Conservation (phyloP, 2,888 invertebrate species). For the Byasa hedistus region DNA sequence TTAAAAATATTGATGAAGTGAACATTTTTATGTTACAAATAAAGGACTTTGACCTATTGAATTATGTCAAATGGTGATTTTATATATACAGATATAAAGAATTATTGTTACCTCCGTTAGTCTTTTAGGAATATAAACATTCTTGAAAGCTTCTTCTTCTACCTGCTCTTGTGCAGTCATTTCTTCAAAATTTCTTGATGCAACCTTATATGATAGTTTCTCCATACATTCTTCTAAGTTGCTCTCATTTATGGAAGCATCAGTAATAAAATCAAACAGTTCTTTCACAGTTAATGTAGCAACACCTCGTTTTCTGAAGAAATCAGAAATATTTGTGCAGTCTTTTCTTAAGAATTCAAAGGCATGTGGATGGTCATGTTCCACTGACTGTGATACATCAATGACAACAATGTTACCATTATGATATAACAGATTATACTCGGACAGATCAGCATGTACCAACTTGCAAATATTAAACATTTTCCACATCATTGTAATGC, state of each 20-base stretch:
- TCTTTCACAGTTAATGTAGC: slow-evolving; percentile 95
- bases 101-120: slow-evolving; percentile 87
- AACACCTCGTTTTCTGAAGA: slow-evolving; percentile 93
- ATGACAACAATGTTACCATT: slow-evolving; percentile 93
- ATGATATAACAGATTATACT: slow-evolving; percentile 95
- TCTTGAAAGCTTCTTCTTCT: slow-evolving; percentile 96
- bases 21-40: neutral
- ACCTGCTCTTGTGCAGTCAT: slow-evolving; percentile 87
- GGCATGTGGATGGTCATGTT: slow-evolving; percentile 98
- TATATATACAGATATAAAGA: neutral
- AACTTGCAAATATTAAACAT: slow-evolving; percentile 96
- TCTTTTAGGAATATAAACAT: slow-evolving; percentile 94
- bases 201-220: slow-evolving; percentile 84
- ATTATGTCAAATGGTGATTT: neutral
- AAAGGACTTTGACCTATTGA: neutral
- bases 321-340: slow-evolving; percentile 94
- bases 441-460: slow-evolving; percentile 98
- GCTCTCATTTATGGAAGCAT: slow-evolving; percentile 88
- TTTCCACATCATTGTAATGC: slow-evolving; percentile 93
- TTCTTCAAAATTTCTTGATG: slow-evolving; percentile 81
- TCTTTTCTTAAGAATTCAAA: slow-evolving; percentile 96
- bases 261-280: slow-evolving; percentile 97
- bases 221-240: slow-evolving; percentile 92
- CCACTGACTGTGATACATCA: slow-evolving; percentile 99
- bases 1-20: no score